Evolutionary conservation across 2,113 vertebrate genomes (phyloP), one percentile per base, ranked within the genome.

Genomic region (Progne subis): DNA sequence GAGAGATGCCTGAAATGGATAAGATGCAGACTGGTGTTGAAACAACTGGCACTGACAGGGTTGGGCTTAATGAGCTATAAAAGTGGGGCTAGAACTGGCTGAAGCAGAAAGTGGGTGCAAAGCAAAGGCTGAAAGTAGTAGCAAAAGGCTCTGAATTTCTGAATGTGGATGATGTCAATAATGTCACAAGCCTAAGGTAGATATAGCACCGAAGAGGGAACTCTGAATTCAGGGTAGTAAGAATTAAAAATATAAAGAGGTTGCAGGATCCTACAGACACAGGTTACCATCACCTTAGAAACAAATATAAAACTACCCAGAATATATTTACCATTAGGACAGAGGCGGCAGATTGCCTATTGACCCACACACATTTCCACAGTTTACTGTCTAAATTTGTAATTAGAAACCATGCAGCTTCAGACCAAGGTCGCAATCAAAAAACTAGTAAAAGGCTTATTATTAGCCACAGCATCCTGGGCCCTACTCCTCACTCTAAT

Each of bases 1-100:
- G 68, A 92, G 68, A 96, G 90, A 95, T 88, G 80, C 76, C 72
- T 88, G 69, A 81, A 86, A 47, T 63, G 88, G 91, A 88, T 93
- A 96, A 97, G 76, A 60, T 71, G 76, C 79, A 96, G 80, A 67
- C 47, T 59, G 64, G 20, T 94, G 88, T 93, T 93, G 94, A 88
- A 95, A 95, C 56, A 91, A 88, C 85, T 82, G 74, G 76, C 67
- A 47, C 39, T 81, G 68, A 44, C 91, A 93, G 65, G 86, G 69
- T 24, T 90, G 28, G 64, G 52, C 52, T 92, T 69, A 55, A 88
- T 78, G 64, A 71, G 80, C 80, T 81, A 60, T 52, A 70, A 86
- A 70, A 86, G 68, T 41, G 21, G 52, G 76, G 28, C 34, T 88
- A 46, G 86, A 94, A 94, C 53, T 2, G 3, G 60, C 24, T 83